Evolutionary conservation across 2,113 vertebrate genomes (phyloP).

Genomic region (Mus spicilegus): DNA sequence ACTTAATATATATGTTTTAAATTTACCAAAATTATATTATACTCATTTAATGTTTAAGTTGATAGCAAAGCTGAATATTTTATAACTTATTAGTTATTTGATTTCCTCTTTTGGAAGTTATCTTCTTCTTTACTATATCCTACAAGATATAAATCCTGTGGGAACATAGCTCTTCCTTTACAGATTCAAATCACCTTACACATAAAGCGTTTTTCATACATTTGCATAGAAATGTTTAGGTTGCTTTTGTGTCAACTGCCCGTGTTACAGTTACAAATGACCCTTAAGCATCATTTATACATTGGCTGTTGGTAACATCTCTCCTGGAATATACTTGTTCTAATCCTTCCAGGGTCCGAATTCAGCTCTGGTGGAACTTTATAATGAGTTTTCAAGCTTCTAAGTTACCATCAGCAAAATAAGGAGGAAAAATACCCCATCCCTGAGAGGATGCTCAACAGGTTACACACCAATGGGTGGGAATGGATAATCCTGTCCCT

Average conservation of each 20-base stretch:
- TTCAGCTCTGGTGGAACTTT: not conserved
- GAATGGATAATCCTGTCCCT: not conserved
- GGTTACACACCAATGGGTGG: not conserved
- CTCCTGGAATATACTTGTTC: not conserved
- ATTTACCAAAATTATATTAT: not conserved
- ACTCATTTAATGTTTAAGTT: constrained; percentile 37
- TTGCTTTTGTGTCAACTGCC: not conserved
- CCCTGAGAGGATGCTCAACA: not conserved
- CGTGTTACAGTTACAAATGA: not conserved
- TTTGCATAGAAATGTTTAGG: constrained; percentile 16
- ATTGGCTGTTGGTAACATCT: not conserved
- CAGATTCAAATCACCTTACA: constrained; percentile 30
- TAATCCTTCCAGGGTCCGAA: not conserved
- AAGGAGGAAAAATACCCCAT: not conserved
- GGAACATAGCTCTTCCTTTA: not conserved
- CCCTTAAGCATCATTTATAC: not conserved
- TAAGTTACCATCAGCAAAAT: not conserved
- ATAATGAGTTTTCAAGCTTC: not conserved
- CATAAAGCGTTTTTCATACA: not conserved
- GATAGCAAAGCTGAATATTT: not conserved
- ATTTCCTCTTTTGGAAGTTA: not conserved
- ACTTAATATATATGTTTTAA: constrained; percentile 10
- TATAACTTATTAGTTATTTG: not conserved
- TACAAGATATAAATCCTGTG: not conserved
- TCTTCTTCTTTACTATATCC: not conserved